These are phyloP conservation scores for Spongia lamella DNA, from an alignment of 37 sponge, comb jelly and placozoan species.

Conservation along the genomic window DNA sequence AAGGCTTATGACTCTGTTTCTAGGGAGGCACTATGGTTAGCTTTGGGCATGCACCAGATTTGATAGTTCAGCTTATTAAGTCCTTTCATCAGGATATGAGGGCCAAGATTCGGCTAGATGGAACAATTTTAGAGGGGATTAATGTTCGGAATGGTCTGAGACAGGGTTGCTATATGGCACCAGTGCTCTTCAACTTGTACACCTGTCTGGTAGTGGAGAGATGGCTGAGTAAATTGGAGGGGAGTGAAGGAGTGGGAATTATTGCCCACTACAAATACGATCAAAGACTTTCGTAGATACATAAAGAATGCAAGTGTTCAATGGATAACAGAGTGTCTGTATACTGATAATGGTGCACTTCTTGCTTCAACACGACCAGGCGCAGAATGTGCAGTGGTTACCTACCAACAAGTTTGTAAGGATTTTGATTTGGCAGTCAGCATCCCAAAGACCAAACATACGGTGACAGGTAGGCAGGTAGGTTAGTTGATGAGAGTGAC, in stretches of 20 bases:
- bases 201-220: conserved; percentile 8
- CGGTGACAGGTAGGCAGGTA: conserved; percentile 25
- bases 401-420: neutral
- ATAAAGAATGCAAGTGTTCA: conserved; percentile 18
- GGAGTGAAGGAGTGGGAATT: conserved; percentile 20
- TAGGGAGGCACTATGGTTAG: conserved; percentile 1
- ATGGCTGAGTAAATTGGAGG: conserved; percentile 7
- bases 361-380: conserved; percentile 10
- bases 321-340: neutral
- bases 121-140: neutral
- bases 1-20: conserved; percentile 24
- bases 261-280: conserved; percentile 14
- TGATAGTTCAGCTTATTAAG: conserved; percentile 8
- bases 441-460: conserved; percentile 21
- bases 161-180: conserved; percentile 43
- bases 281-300: conserved; percentile 25
- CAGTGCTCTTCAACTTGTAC: conserved; percentile 18
- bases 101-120: conserved; percentile 11
- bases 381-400: neutral
- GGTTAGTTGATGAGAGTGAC: neutral
- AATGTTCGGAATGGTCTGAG: conserved; percentile 20
- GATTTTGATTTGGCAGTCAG: conserved; percentile 5
- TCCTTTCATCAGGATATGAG: conserved; percentile 32
- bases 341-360: conserved; percentile 15
- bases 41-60: conserved; percentile 12